These are phyloP conservation scores for Amblyjoppa fuscipennis DNA, from an alignment of 2,888 invertebrate genomes.

Conservation along the genomic window DNA sequence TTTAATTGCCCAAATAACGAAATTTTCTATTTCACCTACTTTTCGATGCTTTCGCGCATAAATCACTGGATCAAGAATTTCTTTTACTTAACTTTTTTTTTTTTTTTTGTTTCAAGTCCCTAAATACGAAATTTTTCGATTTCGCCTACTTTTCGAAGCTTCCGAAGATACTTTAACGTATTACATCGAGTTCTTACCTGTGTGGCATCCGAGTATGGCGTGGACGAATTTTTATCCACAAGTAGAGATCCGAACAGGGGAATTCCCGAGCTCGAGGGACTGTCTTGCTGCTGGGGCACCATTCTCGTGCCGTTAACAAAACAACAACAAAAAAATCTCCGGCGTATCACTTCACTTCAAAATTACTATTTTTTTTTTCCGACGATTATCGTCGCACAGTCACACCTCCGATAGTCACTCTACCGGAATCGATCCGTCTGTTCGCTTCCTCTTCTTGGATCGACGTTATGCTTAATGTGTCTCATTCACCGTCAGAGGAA, in stretches of 20 bases:
- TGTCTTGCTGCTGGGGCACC: constrained; percentile 91
- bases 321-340: constrained; percentile 42
- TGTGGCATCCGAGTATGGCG: constrained; percentile 99
- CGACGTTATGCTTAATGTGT: too few relatives aligned
- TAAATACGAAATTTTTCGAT: too few relatives aligned
- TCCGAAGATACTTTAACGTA: neutral
- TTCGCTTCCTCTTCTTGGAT: neutral
- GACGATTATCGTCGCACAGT: neutral
- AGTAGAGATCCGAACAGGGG: constrained; percentile 96
- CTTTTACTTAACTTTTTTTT: too few relatives aligned
- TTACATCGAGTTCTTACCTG: constrained; percentile 89
- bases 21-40: too few relatives aligned
- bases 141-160: neutral
- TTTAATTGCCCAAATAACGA: too few relatives aligned
- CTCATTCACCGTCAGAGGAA: too few relatives aligned
- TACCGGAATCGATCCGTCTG: neutral
- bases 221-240: constrained; percentile 95
- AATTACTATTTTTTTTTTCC: neutral
- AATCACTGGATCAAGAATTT: too few relatives aligned
- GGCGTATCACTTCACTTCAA: constrained; percentile 69
- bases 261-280: constrained; percentile 88
- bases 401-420: neutral
- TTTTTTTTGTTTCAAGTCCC: too few relatives aligned
- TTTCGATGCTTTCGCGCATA: too few relatives aligned
- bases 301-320: constrained; percentile 84